These are phyloP conservation scores for Steinernema feltiae DNA, from an alignment of 1,140 invertebrate species.

Conservation along the genomic window DNA sequence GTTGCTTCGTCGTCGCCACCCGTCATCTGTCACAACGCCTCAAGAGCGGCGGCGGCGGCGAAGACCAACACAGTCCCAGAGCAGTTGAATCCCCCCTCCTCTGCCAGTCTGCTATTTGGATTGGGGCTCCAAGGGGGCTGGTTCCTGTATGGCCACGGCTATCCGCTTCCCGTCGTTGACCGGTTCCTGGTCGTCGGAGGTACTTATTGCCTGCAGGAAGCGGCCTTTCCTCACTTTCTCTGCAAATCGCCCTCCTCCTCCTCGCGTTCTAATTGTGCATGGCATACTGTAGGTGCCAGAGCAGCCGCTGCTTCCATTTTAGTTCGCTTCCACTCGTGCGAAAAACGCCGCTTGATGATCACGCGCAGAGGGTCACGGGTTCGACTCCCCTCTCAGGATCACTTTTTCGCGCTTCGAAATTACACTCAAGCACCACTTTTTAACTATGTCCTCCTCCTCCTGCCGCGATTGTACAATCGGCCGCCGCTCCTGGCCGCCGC, in stretches of 20 bases:
- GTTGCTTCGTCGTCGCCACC: neutral
- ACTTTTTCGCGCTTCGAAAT: no score
- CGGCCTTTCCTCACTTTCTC: neutral
- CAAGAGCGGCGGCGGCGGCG: neutral
- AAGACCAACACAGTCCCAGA: no score
- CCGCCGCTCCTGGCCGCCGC: neutral
- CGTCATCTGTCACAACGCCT: neutral
- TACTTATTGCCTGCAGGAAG: neutral
- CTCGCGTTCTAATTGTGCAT: neutral
- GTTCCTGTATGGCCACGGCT: neutral
- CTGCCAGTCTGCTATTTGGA: neutral
- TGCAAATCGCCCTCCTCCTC: neutral
- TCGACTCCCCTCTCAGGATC: no score
- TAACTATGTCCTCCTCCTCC: no score
- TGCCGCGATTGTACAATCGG: neutral
- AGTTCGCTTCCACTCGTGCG: no score
- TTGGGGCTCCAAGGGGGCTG: neutral
- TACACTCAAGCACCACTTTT: no score
- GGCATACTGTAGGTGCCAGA: no score
- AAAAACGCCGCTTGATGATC: no score
- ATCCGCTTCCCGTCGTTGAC: neutral
- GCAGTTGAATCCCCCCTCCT: no score
- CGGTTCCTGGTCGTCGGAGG: neutral
- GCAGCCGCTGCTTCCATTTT: no score
- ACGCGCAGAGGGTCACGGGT: no score